phyloP scores from a whole-genome alignment of 2,888 invertebrate species.

The Dicycla oo region DNA sequence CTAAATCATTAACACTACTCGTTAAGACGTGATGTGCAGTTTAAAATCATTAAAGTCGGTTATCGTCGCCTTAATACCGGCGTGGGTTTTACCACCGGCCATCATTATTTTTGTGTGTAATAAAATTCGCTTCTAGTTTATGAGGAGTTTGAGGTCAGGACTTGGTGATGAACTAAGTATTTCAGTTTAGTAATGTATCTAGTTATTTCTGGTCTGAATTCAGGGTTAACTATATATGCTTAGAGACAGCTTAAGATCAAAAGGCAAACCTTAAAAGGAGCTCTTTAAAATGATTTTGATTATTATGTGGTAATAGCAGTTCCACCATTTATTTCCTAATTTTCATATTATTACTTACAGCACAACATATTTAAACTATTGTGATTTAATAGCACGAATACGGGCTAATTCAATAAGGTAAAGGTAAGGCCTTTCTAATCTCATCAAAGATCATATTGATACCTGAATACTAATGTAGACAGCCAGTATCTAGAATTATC shows the following conservation, averaged over 20 bases:
- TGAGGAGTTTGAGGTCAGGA: conserved; percentile 37
- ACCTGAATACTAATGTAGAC: conserved; percentile 8
- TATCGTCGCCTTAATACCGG: too few relatives aligned
- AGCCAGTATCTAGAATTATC: conserved; percentile 7
- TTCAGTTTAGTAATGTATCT: neutral
- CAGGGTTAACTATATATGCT: neutral
- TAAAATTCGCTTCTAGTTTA: conserved; percentile 53
- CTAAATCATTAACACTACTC: too few relatives aligned
- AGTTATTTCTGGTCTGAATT: conserved; percentile 8
- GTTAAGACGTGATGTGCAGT: too few relatives aligned
- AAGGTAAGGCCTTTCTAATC: neutral
- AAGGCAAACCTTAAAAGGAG: too few relatives aligned
- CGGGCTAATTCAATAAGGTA: neutral
- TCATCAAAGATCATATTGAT: conserved; percentile 10
- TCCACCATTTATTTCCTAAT: neutral
- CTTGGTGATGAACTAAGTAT: conserved; percentile 10
- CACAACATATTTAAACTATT: neutral
- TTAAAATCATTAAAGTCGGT: too few relatives aligned
- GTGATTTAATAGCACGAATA: neutral
- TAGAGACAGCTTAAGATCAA: neutral
- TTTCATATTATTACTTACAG: neutral
- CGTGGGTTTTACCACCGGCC: conserved; percentile 48
- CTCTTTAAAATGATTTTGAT: neutral
- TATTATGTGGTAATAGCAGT: neutral
- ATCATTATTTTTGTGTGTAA: conserved; percentile 51